A percentile compares a stretch with the other conserved stretches of the same genome.
phyloP scores from a whole-genome alignment of 2,113 vertebrate genomes.

The Lycaon pictus region DNA sequence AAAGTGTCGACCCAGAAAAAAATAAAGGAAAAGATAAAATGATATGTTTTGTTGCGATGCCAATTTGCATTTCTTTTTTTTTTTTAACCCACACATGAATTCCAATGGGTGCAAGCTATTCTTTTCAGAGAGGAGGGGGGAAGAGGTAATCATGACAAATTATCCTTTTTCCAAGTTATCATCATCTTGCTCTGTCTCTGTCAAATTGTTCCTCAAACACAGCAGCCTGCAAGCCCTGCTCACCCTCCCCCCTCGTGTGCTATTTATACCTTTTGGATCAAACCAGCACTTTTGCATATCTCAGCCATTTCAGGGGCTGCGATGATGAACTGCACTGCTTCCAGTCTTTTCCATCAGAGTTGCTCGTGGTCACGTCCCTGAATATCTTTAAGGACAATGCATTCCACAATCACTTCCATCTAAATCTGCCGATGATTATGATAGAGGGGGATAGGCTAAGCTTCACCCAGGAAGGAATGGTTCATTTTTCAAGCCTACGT shows the following conservation, averaged over 20 bases:
- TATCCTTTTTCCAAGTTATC: slow-evolving; percentile 89
- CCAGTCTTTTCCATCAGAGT: slow-evolving; percentile 83
- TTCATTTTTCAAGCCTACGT: slow-evolving; percentile 83
- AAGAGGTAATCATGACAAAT: slow-evolving; percentile 89
- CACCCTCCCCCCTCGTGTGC: slow-evolving; percentile 70
- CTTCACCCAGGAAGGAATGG: slow-evolving; percentile 78
- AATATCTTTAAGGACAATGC: slow-evolving; percentile 85
- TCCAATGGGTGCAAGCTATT: slow-evolving; percentile 84
- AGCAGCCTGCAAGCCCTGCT: slow-evolving; percentile 83
- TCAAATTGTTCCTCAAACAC: slow-evolving; percentile 89
- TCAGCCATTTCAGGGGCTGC: slow-evolving; percentile 84
- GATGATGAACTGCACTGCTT: slow-evolving; percentile 81
- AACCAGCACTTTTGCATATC: slow-evolving; percentile 85
- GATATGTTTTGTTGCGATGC: slow-evolving; percentile 79
- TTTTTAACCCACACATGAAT: slow-evolving; percentile 84
- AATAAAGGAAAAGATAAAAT: slow-evolving; percentile 80
- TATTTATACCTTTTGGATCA: slow-evolving; percentile 87
- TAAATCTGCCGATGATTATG: slow-evolving; percentile 86
- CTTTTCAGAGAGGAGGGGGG: slow-evolving; percentile 78
- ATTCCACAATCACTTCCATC: slow-evolving; percentile 83
- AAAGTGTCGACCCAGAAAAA: slow-evolving; percentile 64
- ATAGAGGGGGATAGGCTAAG: slow-evolving; percentile 79
- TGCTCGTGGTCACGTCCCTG: slow-evolving; percentile 84
- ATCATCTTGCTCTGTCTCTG: slow-evolving; percentile 89
- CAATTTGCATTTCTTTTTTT: slow-evolving; percentile 78